Evolutionary conservation across 2,888 invertebrate species (phyloP).

Genomic region (Pelosia muscerda): DNA sequence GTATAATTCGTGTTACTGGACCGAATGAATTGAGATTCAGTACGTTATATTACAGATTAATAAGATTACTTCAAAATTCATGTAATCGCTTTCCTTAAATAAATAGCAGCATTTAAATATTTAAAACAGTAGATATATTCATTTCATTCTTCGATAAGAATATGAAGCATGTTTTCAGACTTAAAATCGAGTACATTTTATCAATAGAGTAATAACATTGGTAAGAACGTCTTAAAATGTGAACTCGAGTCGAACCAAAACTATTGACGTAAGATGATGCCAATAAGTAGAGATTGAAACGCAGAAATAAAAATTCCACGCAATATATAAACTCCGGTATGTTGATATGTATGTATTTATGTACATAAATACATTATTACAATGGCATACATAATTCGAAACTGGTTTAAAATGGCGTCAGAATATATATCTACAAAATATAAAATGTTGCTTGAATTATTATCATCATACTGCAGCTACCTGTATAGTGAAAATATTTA

Average conservation of each 20-base stretch:
- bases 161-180: not conserved
- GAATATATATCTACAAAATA: constrained; percentile 50
- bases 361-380: constrained; percentile 64
- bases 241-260: constrained; percentile 20
- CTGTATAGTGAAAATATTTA: constrained; percentile 40
- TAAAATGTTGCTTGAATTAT: constrained; percentile 27
- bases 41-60: too few relatives aligned
- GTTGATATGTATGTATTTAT: constrained; percentile 62
- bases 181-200: constrained; percentile 7
- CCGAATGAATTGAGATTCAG: too few relatives aligned
- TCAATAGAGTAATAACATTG: constrained; percentile 16
- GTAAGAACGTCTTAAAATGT: constrained; percentile 18
- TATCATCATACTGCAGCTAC: constrained; percentile 37
- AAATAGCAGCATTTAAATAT: constrained; percentile 4
- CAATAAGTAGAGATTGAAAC: constrained; percentile 36
- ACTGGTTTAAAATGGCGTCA: constrained; percentile 66
- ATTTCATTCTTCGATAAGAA: not conserved
- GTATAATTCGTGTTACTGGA: not conserved
- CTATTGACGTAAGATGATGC: constrained; percentile 29
- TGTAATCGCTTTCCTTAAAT: not conserved
- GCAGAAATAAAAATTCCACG: constrained; percentile 55
- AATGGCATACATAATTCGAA: constrained; percentile 61
- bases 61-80: too few relatives aligned
- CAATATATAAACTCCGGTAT: constrained; percentile 50
- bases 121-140: not conserved